Evolutionary conservation across 2,888 invertebrate genomes (phyloP), one percentile per base, ranked within the genome.

Genomic region (Synergus laeviventris): DNA sequence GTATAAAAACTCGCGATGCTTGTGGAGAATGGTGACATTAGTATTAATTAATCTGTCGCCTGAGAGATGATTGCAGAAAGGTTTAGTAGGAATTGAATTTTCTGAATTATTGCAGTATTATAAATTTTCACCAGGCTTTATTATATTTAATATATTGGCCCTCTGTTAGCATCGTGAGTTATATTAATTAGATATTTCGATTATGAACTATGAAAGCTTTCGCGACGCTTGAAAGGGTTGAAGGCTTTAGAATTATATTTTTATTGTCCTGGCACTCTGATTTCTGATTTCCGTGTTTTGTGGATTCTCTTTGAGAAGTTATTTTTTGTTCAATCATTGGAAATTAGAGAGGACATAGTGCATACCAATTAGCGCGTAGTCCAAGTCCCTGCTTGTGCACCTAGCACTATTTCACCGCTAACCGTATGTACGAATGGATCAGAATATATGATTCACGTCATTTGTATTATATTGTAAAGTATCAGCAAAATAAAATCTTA

Each of bases 391-490:
- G 83, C 86, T 84, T 76, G 80, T 83, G 42, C 70, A 84, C 81
- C 80, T 82, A 79, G 84, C 81, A 79, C 75, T 76, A 77, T 78
- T 38, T 78, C 73, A 70, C 70, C 49, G 70, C 49, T 70, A 70
- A 70, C 62, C 76, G 79, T 78, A 74, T 78, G 81, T 75, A 62
- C 75, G 45, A 59, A 45, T 11, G 76, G 61, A 79, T 60, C 79
- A 76, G 61, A 81, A 78, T 82, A 74, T 81, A 82, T 83, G 80
- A 83, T 81, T 86, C 84, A 84, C 85, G 85, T 88, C 80, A 86
- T 87, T 88, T 89, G 89, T 89, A 90, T 89, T 87, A 89, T 89
- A 89, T 86, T 89, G 89, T 89, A 89, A 87, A 90, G 87, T 87
- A 88, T 81, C 84, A 85, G 88, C 87, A 88, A 70, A 70, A 70